Conservation (phyloP, 2,797 vertebrate genomes). For the Platyrinchus mystaceus region DNA sequence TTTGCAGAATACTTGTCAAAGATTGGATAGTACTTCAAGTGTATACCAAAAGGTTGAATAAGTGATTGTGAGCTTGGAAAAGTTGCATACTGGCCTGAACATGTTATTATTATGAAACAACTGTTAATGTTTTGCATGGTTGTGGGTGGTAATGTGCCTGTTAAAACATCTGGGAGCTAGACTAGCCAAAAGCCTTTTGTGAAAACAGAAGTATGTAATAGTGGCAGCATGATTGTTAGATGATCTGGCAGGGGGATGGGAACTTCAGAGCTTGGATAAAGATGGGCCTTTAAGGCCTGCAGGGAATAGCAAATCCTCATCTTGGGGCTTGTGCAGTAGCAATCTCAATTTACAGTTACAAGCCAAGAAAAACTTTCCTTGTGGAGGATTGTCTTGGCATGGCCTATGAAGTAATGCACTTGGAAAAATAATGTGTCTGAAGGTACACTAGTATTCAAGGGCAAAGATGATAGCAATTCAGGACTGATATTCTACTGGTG, state of each 20-base stretch:
- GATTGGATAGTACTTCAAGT: not conserved
- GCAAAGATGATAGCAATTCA: not conserved
- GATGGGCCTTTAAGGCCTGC: not conserved
- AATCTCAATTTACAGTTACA: not conserved
- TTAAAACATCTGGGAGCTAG: not conserved
- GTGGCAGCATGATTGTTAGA: not conserved
- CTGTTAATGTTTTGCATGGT: not conserved
- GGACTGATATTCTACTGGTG: not conserved
- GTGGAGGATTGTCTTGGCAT: not conserved
- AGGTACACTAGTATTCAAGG: not conserved
- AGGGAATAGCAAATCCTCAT: not conserved
- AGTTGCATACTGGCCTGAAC: not conserved
- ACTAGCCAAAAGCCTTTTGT: not conserved
- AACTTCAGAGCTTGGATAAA: not conserved
- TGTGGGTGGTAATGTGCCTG: not conserved
- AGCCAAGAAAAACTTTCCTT: conserved; percentile 7
- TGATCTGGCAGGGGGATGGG: not conserved
- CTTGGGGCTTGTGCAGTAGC: not conserved
- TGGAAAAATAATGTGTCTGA: not conserved
- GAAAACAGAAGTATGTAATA: not conserved
- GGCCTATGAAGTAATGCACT: not conserved
- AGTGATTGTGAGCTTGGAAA: not conserved
- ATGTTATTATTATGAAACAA: not conserved
- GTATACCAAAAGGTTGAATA: not conserved
- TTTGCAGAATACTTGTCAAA: not conserved